phyloP scores from a whole-genome alignment of 2,888 invertebrate genomes.

The Leptogaster cylindrica region DNA sequence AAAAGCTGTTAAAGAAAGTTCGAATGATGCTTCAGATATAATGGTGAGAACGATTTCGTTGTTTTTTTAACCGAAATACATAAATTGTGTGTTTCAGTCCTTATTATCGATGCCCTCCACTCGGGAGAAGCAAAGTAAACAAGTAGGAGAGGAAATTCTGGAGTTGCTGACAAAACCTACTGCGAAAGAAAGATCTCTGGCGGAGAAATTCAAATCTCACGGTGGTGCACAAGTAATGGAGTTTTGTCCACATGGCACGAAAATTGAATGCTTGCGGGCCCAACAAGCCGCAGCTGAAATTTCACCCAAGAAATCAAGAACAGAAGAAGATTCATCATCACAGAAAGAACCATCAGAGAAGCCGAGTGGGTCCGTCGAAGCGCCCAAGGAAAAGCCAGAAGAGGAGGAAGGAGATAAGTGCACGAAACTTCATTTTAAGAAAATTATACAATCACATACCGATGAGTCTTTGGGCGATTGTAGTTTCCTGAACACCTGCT shows the following conservation, averaged over 20 bases:
- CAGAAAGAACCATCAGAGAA: no score
- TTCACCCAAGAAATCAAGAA: constrained; percentile 56
- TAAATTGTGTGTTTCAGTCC: constrained; percentile 50
- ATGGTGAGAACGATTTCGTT: constrained; percentile 65
- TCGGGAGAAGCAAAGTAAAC: constrained; percentile 92
- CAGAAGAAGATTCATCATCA: constrained; percentile 40
- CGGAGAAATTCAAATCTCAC: constrained; percentile 94
- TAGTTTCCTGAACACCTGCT: constrained; percentile 97
- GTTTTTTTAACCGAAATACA: no score
- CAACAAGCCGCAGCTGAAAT: constrained; percentile 61
- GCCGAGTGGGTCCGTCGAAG: constrained; percentile 48
- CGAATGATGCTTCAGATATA: constrained; percentile 68
- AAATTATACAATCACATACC: constrained; percentile 94
- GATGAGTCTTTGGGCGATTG: constrained; percentile 96
- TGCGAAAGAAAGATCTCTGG: constrained; percentile 93
- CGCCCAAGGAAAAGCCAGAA: constrained; percentile 52
- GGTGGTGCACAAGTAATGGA: constrained; percentile 93
- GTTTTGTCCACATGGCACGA: constrained; percentile 95
- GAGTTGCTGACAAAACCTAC: constrained; percentile 93
- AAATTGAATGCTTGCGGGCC: constrained; percentile 78
- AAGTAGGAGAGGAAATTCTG: constrained; percentile 94
- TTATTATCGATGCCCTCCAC: constrained; percentile 75
- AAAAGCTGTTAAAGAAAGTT: constrained; percentile 53
- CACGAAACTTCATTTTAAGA: constrained; percentile 92
- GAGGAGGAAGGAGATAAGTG: constrained; percentile 67